phyloP scores from a whole-genome alignment of 1,140 invertebrate genomes.

The Panulirus ornatus region DNA sequence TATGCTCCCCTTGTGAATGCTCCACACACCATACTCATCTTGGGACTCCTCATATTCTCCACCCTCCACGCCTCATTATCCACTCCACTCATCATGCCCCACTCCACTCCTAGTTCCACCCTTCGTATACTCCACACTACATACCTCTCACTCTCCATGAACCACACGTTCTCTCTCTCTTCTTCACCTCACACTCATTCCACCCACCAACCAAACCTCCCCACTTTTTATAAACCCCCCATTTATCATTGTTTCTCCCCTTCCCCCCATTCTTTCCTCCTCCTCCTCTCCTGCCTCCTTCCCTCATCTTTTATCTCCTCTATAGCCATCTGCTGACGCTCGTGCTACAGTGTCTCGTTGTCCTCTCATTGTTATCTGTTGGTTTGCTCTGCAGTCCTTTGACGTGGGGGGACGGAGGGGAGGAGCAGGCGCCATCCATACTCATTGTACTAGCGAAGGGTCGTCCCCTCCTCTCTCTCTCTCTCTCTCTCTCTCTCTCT shows the following conservation, averaged over 20 bases:
- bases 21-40: no score
- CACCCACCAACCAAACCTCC: neutral
- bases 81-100: neutral
- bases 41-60: no score
- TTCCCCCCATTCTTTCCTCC: neutral
- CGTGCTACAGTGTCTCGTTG: neutral
- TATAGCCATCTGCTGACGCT: neutral
- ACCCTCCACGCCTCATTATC: no score
- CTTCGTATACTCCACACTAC: neutral
- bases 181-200: neutral
- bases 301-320: neutral
- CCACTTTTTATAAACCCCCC: neutral
- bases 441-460: no score
- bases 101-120: neutral
- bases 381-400: neutral
- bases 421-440: no score
- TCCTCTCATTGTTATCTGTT: neutral
- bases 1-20: no score
- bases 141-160: neutral
- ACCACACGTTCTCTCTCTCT: neutral
- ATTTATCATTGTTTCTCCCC: neutral
- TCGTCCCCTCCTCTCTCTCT: neutral
- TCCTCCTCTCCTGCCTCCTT: neutral
- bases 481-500: neutral
- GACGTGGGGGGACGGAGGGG: no score